These are phyloP conservation scores for Macrochelys suwanniensis DNA, from an alignment of 2,797 vertebrate genomes.

Conservation along the genomic window DNA sequence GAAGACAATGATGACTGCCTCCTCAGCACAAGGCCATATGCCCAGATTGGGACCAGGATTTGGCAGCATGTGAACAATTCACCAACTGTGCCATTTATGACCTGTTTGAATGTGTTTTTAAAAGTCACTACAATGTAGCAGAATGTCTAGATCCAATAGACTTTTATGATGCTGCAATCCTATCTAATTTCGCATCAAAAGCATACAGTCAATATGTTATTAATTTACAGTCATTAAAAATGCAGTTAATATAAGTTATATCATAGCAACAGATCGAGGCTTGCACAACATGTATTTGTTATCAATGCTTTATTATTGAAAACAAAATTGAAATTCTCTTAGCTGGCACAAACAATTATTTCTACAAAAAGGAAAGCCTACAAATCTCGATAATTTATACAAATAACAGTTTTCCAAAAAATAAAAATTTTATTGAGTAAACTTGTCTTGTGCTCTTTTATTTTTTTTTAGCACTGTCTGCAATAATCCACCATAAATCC, in stretches of 20 bases:
- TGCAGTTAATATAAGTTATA: background rate
- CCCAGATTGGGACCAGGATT: background rate
- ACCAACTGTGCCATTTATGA: background rate
- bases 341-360: constrained; percentile 91
- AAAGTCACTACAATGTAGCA: background rate
- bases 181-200: background rate
- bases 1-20: background rate
- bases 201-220: background rate
- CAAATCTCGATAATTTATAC: constrained; percentile 99
- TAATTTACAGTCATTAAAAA: constrained; percentile 6
- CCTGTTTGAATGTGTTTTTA: background rate
- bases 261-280: constrained; percentile 48
- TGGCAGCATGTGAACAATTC: background rate
- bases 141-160: background rate
- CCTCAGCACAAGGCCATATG: background rate
- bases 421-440: constrained; percentile 98
- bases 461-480: constrained; percentile 90
- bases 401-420: constrained; percentile 97
- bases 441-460: constrained; percentile 90
- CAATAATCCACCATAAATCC: constrained; percentile 93
- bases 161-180: background rate
- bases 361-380: constrained; percentile 95
- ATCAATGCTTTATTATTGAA: constrained; percentile 94
- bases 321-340: constrained; percentile 88
- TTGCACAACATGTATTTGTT: constrained; percentile 78